Evolutionary conservation across 1,140 invertebrate species (phyloP).

Genomic region (Bombyx mandarina): DNA sequence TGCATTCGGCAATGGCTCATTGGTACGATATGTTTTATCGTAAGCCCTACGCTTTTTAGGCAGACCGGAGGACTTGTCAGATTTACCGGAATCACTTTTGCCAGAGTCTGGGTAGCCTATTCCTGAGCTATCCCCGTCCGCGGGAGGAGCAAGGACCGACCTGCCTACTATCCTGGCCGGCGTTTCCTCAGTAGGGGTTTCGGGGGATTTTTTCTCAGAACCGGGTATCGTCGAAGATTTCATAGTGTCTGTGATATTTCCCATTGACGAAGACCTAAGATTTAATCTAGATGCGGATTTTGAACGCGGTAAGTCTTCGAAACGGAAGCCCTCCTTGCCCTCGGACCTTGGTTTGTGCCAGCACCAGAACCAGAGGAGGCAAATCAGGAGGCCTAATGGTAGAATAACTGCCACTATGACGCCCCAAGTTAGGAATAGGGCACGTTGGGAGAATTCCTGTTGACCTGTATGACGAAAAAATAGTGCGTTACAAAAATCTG

Average conservation of each 20-base stretch:
- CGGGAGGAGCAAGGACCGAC: constrained; percentile 39
- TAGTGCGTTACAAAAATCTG: no score
- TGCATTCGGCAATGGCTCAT: constrained; percentile 83
- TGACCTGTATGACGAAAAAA: constrained; percentile 57
- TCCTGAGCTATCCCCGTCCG: constrained; percentile 55
- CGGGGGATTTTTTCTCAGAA: constrained; percentile 39
- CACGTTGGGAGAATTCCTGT: constrained; percentile 73
- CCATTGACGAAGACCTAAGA: constrained; percentile 66
- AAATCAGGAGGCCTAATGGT: constrained; percentile 81
- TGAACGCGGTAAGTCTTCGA: constrained; percentile 61
- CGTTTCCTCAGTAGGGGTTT: constrained; percentile 48
- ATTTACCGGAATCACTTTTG: constrained; percentile 56
- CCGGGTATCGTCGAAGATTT: constrained; percentile 55
- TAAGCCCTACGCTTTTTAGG: constrained; percentile 78
- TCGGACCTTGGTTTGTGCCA: constrained; percentile 58
- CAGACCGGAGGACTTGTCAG: constrained; percentile 37
- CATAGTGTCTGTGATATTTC: constrained; percentile 66
- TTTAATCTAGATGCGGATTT: constrained; percentile 72
- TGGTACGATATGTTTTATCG: constrained; percentile 84
- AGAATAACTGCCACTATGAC: constrained; percentile 83
- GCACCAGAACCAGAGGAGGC: constrained; percentile 77
- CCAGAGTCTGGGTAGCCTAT: constrained; percentile 59
- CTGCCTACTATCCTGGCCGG: constrained; percentile 27
- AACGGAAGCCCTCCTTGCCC: constrained; percentile 59
- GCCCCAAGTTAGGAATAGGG: constrained; percentile 75